These are phyloP conservation scores for Tigriopus japonicus DNA, from an alignment of 1,140 invertebrate species.

Conservation along the genomic window DNA sequence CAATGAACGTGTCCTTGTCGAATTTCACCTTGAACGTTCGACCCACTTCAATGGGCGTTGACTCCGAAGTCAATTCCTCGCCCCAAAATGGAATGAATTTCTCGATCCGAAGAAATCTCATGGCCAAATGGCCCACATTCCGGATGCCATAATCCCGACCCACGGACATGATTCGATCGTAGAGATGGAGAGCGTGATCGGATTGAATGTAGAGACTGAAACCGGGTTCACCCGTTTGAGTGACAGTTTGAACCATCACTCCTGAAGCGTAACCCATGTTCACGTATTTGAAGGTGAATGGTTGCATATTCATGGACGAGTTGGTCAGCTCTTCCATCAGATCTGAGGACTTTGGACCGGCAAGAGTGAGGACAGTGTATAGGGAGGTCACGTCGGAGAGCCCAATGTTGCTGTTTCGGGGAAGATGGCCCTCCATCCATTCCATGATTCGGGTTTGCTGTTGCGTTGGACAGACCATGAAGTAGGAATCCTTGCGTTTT, in stretches of 20 bases:
- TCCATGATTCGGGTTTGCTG: slow-evolving; percentile 84
- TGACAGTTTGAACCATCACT: slow-evolving; percentile 33
- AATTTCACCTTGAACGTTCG: slow-evolving; percentile 71
- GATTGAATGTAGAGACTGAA: slow-evolving; percentile 39
- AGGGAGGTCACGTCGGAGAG: slow-evolving; percentile 85
- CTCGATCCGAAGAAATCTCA: slow-evolving; percentile 74
- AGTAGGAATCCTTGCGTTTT: slow-evolving; percentile 70
- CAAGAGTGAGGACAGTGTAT: slow-evolving; percentile 91
- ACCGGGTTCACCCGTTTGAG: slow-evolving; percentile 39
- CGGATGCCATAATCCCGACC: slow-evolving; percentile 77
- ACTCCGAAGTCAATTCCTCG: slow-evolving; percentile 76
- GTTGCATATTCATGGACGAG: slow-evolving; percentile 27
- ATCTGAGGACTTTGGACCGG: slow-evolving; percentile 49
- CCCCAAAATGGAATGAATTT: slow-evolving; percentile 96
- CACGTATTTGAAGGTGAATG: slow-evolving; percentile 33
- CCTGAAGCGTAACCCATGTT: slow-evolving; percentile 28
- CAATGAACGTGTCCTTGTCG: slow-evolving; percentile 64
- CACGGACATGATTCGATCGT: slow-evolving; percentile 59
- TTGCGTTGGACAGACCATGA: slow-evolving; percentile 95
- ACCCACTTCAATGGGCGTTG: slow-evolving; percentile 88
- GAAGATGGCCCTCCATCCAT: slow-evolving; percentile 77
- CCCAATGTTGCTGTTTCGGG: slow-evolving; percentile 51
- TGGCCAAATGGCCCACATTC: slow-evolving; percentile 86
- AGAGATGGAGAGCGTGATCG: slow-evolving; percentile 82
- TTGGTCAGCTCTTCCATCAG: slow-evolving; percentile 34